Conservation (phyloP, 2,888 invertebrate species). For the Lithodes maja region DNA sequence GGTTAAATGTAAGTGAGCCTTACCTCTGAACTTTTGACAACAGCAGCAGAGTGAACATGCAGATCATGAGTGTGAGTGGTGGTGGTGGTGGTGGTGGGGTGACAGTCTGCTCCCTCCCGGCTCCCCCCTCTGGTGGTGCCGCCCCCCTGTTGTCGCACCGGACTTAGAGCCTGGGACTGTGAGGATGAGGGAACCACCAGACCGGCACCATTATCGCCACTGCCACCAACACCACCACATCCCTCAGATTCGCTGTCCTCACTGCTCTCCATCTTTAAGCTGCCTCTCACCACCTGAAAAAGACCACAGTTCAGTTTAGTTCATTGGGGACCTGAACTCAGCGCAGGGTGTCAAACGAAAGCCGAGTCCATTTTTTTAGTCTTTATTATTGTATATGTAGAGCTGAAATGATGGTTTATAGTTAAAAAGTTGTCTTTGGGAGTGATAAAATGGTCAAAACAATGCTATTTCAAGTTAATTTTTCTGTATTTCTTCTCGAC, state of each 20-base stretch:
- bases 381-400: too few relatives aligned
- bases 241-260: neutral
- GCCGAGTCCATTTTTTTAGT: too few relatives aligned
- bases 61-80: constrained; percentile 27
- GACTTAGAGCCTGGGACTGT: constrained; percentile 47
- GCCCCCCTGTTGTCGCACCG: constrained; percentile 28
- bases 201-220: neutral
- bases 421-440: neutral
- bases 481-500: too few relatives aligned
- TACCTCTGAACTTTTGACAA: constrained; percentile 59
- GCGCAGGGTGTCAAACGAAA: too few relatives aligned
- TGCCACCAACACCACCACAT: neutral
- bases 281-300: neutral
- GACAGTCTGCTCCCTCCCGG: too few relatives aligned
- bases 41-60: constrained; percentile 49
- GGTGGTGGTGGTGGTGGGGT: too few relatives aligned
- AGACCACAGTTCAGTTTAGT: neutral
- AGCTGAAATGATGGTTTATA: neutral
- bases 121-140: neutral
- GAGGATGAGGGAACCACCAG: constrained; percentile 45
- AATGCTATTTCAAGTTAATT: too few relatives aligned
- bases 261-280: neutral
- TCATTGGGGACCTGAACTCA: too few relatives aligned
- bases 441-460: neutral
- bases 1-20: neutral